A percentile compares a stretch with the other conserved stretches of the same genome.
phyloP scores from a whole-genome alignment of 1,140 invertebrate genomes.

The Drosophila miranda region DNA sequence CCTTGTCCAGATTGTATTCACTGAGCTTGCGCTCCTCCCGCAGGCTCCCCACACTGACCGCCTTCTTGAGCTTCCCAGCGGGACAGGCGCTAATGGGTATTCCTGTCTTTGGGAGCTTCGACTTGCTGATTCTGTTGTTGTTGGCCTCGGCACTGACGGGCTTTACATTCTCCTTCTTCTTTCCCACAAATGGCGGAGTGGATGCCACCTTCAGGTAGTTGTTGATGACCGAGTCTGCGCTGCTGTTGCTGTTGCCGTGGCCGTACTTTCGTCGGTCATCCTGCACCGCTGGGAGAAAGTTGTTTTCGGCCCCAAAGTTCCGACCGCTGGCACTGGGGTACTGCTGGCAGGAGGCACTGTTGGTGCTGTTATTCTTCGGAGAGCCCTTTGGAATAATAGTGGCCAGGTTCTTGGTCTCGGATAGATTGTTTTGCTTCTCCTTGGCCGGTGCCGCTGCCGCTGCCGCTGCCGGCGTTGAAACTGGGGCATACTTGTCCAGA shows the following conservation, averaged over 20 bases:
- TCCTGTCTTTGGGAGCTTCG: constrained; percentile 20
- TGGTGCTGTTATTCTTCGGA: constrained; percentile 5
- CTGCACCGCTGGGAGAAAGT: constrained; percentile 54
- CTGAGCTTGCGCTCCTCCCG: constrained; percentile 73
- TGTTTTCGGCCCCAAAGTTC: constrained; percentile 65
- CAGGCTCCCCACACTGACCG: constrained; percentile 62
- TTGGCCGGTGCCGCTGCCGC: constrained; percentile 5
- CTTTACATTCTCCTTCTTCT: constrained; percentile 78
- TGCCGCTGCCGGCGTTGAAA: not conserved
- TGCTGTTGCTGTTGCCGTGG: constrained; percentile 10
- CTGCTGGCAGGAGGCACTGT: constrained; percentile 9
- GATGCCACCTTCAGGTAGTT: constrained; percentile 72
- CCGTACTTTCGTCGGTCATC: constrained; percentile 42
- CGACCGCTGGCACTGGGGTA: constrained; percentile 13
- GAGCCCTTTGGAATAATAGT: not conserved
- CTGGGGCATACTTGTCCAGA: constrained; percentile 60
- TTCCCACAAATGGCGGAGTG: constrained; percentile 56
- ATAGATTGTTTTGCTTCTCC: constrained; percentile 76
- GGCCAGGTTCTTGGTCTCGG: constrained; percentile 61
- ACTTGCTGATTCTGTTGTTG: constrained; percentile 15
- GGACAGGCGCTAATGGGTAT: not conserved
- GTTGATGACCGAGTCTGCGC: constrained; percentile 69
- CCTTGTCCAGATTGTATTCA: constrained; percentile 82
- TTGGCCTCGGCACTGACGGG: constrained; percentile 47
- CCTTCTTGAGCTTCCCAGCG: constrained; percentile 61